Evolutionary conservation across 2,113 vertebrate genomes (phyloP).

Genomic region (Cinclus mexicanus): DNA sequence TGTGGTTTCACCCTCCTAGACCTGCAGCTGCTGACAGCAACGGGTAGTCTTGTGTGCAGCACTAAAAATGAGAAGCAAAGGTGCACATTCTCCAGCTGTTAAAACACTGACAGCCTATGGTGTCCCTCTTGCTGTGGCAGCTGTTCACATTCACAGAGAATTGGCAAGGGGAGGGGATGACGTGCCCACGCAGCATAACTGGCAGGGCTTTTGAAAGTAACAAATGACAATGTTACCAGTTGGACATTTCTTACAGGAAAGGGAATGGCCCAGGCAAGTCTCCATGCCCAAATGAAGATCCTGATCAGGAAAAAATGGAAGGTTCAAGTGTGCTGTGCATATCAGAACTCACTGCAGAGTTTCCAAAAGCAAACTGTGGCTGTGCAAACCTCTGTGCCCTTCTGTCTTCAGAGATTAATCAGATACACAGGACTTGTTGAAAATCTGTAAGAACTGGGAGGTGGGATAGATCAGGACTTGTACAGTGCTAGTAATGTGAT

Average conservation of each 20-base stretch:
- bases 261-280: neutral
- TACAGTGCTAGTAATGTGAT: fast-evolving
- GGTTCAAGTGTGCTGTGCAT: neutral
- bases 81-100: neutral
- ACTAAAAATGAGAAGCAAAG: neutral
- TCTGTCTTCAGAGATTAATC: neutral
- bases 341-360: neutral
- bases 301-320: neutral
- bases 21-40: neutral
- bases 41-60: neutral
- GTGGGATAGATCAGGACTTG: neutral
- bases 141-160: neutral
- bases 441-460: neutral
- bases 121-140: neutral
- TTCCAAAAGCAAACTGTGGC: neutral
- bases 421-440: neutral
- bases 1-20: neutral
- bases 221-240: neutral
- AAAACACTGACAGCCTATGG: neutral
- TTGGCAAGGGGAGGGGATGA: neutral
- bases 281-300: neutral
- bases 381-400: neutral
- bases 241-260: neutral
- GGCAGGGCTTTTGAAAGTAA: neutral
- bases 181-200: neutral